Evolutionary conservation across 2,113 vertebrate species (phyloP).

Genomic region (Diadophis punctatus): DNA sequence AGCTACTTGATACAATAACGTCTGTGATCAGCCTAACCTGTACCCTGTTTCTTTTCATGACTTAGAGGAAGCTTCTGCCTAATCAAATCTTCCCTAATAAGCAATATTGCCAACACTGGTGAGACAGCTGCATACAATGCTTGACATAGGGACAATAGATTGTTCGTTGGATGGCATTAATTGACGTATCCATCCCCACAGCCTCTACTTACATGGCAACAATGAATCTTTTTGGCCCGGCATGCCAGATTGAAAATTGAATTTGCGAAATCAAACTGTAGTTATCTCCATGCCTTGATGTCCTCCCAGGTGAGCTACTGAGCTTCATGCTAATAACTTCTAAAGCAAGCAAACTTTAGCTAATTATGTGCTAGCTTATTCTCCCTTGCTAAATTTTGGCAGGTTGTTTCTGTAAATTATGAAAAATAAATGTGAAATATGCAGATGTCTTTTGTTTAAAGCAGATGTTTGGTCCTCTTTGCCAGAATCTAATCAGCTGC

Average conservation of each 20-base stretch:
- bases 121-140: conserved; percentile 40
- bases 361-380: conserved; percentile 87
- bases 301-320: conserved; percentile 80
- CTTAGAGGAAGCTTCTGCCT: conserved; percentile 40
- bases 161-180: conserved; percentile 42
- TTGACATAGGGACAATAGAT: conserved; percentile 39
- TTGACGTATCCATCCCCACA: conserved; percentile 37
- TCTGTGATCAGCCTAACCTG: background rate
- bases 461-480: conserved; percentile 94
- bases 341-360: conserved; percentile 98
- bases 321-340: conserved; percentile 87
- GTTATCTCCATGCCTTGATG: conserved; percentile 69
- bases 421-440: conserved; percentile 99
- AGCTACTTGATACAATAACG: conserved; percentile 22
- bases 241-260: conserved; percentile 57
- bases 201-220: conserved; percentile 27
- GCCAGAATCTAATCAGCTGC: conserved; percentile 96
- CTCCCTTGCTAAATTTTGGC: conserved; percentile 91
- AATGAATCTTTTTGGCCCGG: conserved; percentile 55
- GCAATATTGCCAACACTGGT: conserved; percentile 34
- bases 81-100: conserved; percentile 60
- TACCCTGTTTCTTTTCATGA: background rate
- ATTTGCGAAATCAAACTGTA: conserved; percentile 72
- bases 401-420: conserved; percentile 98
- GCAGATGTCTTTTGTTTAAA: conserved; percentile 99